Percentiles rank a stretch among this genome's conserved stretches.
phyloP scores from a whole-genome alignment of 2,797 vertebrate genomes.

The Sciaenops ocellatus region DNA sequence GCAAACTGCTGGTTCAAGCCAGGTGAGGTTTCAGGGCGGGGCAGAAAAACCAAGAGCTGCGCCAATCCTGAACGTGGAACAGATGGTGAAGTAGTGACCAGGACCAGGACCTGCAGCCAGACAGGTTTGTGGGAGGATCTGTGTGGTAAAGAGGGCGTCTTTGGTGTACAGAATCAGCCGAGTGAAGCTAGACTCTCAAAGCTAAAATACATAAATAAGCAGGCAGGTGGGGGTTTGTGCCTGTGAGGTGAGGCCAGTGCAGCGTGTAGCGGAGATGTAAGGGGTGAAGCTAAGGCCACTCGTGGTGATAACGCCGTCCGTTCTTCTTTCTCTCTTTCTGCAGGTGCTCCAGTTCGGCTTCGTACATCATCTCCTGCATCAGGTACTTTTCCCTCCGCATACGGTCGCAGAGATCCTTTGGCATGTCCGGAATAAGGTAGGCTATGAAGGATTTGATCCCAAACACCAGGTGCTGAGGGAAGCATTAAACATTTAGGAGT shows the following conservation, averaged over 20 bases:
- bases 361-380: conserved; percentile 99
- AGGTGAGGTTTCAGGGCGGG: conserved; percentile 20
- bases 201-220: conserved; percentile 65
- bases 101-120: conserved; percentile 36
- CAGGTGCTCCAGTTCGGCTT: conserved; percentile 96
- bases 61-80: conserved; percentile 41
- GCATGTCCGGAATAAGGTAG: conserved; percentile 98
- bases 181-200: conserved; percentile 79
- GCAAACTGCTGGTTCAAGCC: conserved; percentile 75
- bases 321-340: conserved; percentile 97
- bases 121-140: conserved; percentile 35
- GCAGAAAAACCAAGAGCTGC: conserved; percentile 23
- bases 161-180: conserved; percentile 82
- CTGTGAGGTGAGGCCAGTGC: conserved; percentile 52
- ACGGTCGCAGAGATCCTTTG: conserved; percentile 95
- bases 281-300: conserved; percentile 93
- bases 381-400: conserved; percentile 98
- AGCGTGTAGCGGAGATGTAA: conserved; percentile 24
- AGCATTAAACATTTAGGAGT: conserved; percentile 56
- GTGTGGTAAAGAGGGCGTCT: conserved; percentile 67
- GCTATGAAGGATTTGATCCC: conserved; percentile 99
- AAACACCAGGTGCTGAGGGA: conserved; percentile 95
- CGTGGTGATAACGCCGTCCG: conserved; percentile 95
- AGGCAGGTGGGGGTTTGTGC: conserved; percentile 40
- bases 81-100: conserved; percentile 57